A percentile compares a stretch with the other conserved stretches of the same genome.
These are phyloP conservation scores for Hippocampus guttulatus DNA, from an alignment of 2,113 vertebrate genomes.

Conservation along the genomic window DNA sequence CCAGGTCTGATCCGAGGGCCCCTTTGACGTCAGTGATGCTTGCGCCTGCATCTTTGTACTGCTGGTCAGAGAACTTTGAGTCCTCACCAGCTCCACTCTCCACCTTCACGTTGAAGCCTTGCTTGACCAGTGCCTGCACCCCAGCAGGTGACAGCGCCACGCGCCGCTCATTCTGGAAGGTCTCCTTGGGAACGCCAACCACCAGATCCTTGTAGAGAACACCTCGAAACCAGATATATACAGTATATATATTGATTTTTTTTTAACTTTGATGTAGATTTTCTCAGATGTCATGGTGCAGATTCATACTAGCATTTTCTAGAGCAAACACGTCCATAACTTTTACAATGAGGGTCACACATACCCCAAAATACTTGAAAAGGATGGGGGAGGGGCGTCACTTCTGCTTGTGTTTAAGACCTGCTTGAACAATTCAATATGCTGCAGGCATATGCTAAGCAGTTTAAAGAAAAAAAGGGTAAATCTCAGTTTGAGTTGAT, in stretches of 20 bases:
- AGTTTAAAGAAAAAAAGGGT: no score
- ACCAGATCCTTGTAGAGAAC: constrained; percentile 64
- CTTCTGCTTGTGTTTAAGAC: no score
- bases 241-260: no score
- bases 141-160: constrained; percentile 66
- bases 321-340: neutral
- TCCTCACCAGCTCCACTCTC: constrained; percentile 69
- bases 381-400: no score
- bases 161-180: constrained; percentile 58
- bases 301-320: neutral
- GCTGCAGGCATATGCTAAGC: no score
- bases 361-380: no score
- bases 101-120: constrained; percentile 70
- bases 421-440: no score
- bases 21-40: constrained; percentile 63
- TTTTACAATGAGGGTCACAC: no score
- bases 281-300: neutral
- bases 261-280: neutral
- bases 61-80: constrained; percentile 71
- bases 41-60: constrained; percentile 60
- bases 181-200: constrained; percentile 73
- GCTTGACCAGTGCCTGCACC: constrained; percentile 70
- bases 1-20: constrained; percentile 62
- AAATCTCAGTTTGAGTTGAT: no score
- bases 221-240: constrained; percentile 36